Base-by-base conservation (phyloP, 1,140 invertebrate genomes). In the Cataglyphis hispanica region DNA sequence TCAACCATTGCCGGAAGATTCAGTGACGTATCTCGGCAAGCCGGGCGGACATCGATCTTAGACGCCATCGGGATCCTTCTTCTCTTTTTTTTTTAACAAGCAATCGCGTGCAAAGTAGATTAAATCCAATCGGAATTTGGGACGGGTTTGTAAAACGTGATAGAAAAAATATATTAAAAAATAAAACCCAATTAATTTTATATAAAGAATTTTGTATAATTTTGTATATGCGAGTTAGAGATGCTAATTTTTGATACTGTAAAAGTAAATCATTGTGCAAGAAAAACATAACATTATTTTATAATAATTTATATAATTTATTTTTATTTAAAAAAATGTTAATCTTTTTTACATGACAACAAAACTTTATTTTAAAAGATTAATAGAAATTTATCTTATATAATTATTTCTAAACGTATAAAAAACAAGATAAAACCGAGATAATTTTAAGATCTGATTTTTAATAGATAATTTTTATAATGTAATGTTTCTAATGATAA, bases 21-120 rank as follows among this genome's bases (percentile, higher is more conserved):
- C 88, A 89, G 87, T 89, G 87, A 89, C 88, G 88, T 89, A 89
- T 77, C 80, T 75, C 53, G 53, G 22, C 43, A 16, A 43, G 34
- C 50, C 31, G 37, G 67, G 31, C 56, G 7, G 53, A 74, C 78
- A 83, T 83, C 67, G 67, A 81, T 81, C 67, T 81, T 46, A 53
- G 78, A 53, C 19, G 66, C 19, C 66, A 37, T 13, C 25, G 25
- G 25, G 25, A 81, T 81, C 25, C 27, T 25, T n/a, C 4, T 63
- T 50, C 16, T n/a, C 7, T 63, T 63, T 50, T 31, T 40, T 31
- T 31, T 43, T 43, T 56, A 40, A 46, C 37, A 37, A 60, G 25
- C 25, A 8, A 72, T 81, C 6, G 31, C 6, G 31, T 13, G 31
- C 19, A 46, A 40, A 81, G 27, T 22, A 25, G 40, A 27, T 16